Percentiles rank a stretch among this genome's conserved stretches.
Evolutionary conservation across 2,888 invertebrate species (phyloP).

Genomic region (Catotricha subobsoleta): DNA sequence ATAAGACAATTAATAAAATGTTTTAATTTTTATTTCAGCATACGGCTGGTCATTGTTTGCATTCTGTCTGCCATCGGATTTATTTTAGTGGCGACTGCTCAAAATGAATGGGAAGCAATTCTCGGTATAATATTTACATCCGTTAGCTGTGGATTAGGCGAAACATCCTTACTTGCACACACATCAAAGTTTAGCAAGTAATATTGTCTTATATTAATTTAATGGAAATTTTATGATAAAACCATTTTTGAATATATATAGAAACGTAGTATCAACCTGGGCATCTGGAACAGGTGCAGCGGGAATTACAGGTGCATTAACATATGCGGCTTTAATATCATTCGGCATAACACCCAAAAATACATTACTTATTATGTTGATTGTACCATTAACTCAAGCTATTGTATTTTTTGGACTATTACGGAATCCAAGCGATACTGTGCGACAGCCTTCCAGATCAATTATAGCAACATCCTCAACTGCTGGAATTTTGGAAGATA

Average conservation of each 20-base stretch:
- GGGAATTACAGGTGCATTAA: constrained; percentile 56
- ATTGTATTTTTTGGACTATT: constrained; percentile 35
- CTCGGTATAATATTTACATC: constrained; percentile 56
- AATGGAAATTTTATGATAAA: too few species aligned
- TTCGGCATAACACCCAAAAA: constrained; percentile 36
- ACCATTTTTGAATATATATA: constrained; percentile 26
- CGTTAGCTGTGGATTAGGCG: constrained; percentile 58
- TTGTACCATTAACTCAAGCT: constrained; percentile 47
- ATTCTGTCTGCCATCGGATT: constrained; percentile 41
- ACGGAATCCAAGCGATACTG: too few species aligned
- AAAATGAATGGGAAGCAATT: constrained; percentile 40
- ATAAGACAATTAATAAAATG: too few species aligned
- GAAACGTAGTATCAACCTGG: constrained; percentile 64
- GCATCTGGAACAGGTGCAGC: constrained; percentile 72
- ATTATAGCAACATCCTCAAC: too few species aligned
- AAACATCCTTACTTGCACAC: constrained; percentile 57
- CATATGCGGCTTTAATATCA: constrained; percentile 51
- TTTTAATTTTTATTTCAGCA: constrained; percentile 28
- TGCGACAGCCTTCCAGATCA: too few species aligned
- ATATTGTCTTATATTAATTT: too few species aligned
- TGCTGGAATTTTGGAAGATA: too few species aligned
- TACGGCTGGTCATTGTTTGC: constrained; percentile 39
- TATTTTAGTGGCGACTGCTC: constrained; percentile 45
- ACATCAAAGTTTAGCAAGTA: constrained; percentile 50
- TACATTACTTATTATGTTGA: constrained; percentile 51